phyloP scores from a whole-genome alignment of 2,113 vertebrate species.

The Scartelaos histophorus region DNA sequence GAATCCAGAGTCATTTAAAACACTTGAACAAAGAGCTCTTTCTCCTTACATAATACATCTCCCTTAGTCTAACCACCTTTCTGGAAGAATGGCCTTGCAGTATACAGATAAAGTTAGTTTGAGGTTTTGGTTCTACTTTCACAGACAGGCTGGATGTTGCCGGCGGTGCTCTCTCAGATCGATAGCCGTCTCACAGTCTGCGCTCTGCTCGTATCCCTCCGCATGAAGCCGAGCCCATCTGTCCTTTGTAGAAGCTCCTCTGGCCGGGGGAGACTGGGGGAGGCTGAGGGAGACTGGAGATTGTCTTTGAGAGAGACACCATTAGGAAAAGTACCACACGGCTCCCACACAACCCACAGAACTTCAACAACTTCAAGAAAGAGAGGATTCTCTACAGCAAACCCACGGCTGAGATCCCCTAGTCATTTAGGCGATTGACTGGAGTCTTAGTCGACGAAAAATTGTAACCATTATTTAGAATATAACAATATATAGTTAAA shows the following conservation, averaged over 20 bases:
- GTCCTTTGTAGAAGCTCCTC: conserved; percentile 30
- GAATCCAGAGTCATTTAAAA: neutral
- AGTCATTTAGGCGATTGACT: too few relatives aligned
- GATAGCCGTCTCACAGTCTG: conserved; percentile 66
- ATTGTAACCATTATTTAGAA: too few relatives aligned
- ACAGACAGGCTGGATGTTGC: conserved; percentile 58
- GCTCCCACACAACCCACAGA: neutral
- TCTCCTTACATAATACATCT: neutral
- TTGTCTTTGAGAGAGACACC: conserved; percentile 26
- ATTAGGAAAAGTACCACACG: neutral
- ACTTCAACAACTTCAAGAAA: neutral
- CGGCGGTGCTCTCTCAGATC: conserved; percentile 64
- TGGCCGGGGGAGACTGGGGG: conserved; percentile 17
- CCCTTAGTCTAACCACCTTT: conserved; percentile 55
- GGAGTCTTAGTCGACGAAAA: too few relatives aligned
- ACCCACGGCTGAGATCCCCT: too few relatives aligned
- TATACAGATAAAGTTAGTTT: conserved; percentile 21
- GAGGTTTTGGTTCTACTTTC: conserved; percentile 22
- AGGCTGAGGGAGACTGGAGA: conserved; percentile 18
- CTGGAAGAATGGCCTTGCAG: conserved; percentile 37
- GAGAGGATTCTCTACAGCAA: neutral
- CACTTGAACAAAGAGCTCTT: neutral
- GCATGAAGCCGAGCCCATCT: conserved; percentile 56
- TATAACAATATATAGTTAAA: too few relatives aligned
- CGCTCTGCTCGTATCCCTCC: conserved; percentile 54